Conservation (phyloP, 2,888 invertebrate species). For the Catocala fraxini region DNA sequence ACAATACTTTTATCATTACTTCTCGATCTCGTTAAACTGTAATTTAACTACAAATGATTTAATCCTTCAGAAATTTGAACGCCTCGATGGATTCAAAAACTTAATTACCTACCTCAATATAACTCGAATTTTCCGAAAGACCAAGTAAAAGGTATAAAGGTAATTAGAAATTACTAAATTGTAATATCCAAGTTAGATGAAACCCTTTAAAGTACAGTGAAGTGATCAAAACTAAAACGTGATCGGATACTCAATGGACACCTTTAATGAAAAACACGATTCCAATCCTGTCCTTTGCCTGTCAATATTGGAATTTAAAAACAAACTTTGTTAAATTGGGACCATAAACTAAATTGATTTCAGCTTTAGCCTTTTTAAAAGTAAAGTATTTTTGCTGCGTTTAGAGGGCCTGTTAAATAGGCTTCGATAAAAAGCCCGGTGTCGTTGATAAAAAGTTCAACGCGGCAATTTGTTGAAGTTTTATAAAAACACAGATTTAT, state of each 20-base stretch:
- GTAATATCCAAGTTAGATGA: too few species aligned
- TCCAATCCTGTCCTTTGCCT: neutral
- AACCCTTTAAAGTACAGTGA: too few species aligned
- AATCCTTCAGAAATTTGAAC: too few species aligned
- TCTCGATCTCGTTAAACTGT: too few species aligned
- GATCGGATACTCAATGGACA: neutral
- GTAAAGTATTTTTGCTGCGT: neutral
- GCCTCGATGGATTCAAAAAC: too few species aligned
- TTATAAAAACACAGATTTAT: neutral
- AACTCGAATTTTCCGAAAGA: too few species aligned
- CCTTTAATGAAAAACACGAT: neutral
- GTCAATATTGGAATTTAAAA: neutral
- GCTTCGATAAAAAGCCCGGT: conserved; percentile 1
- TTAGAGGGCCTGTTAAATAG: neutral
- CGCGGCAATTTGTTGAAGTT: neutral
- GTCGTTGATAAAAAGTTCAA: neutral
- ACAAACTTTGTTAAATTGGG: neutral
- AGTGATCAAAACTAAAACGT: too few species aligned
- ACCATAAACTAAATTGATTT: conserved; percentile 2
- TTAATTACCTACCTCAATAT: too few species aligned
- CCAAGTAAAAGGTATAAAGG: too few species aligned
- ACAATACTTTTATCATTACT: too few species aligned
- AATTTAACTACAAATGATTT: too few species aligned
- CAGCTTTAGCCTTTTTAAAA: conserved; percentile 1
- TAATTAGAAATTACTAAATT: too few species aligned